Conservation (phyloP, 2,113 vertebrate genomes). For the Philantomba maxwellii region DNA sequence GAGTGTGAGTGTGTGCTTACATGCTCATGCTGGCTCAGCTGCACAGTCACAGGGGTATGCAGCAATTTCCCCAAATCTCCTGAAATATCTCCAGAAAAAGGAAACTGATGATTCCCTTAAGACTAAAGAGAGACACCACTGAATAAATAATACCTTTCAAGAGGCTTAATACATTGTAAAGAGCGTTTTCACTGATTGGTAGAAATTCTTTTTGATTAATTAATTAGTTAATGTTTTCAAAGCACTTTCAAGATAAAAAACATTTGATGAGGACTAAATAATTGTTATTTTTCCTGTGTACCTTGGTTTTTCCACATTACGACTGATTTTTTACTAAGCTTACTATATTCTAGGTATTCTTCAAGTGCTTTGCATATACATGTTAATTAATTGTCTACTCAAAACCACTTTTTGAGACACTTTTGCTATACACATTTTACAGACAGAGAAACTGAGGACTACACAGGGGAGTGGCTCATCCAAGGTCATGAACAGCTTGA, state of each 20-base stretch:
- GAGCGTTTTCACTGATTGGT: slow-evolving; percentile 76
- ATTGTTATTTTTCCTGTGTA: slow-evolving; percentile 61
- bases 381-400: not conserved
- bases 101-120: slow-evolving; percentile 48
- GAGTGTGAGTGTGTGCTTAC: not conserved
- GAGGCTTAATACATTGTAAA: slow-evolving; percentile 69
- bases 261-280: slow-evolving; percentile 37
- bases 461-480: not conserved
- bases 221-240: slow-evolving; percentile 75
- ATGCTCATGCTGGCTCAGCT: not conserved
- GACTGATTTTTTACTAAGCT: not conserved
- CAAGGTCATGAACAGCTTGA: not conserved
- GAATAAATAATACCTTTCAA: slow-evolving; percentile 74
- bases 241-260: slow-evolving; percentile 67
- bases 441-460: not conserved
- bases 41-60: not conserved
- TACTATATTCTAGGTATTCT: not conserved
- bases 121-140: slow-evolving; percentile 52
- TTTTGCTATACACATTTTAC: not conserved
- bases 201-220: slow-evolving; percentile 75
- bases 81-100: slow-evolving; percentile 20
- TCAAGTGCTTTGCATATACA: not conserved
- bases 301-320: slow-evolving; percentile 44
- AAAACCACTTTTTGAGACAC: not conserved
- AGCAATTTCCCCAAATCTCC: not conserved